Percentiles rank a stretch among this genome's conserved stretches.
phyloP scores from a whole-genome alignment of 2,113 vertebrate genomes.

The Mobula birostris region DNA sequence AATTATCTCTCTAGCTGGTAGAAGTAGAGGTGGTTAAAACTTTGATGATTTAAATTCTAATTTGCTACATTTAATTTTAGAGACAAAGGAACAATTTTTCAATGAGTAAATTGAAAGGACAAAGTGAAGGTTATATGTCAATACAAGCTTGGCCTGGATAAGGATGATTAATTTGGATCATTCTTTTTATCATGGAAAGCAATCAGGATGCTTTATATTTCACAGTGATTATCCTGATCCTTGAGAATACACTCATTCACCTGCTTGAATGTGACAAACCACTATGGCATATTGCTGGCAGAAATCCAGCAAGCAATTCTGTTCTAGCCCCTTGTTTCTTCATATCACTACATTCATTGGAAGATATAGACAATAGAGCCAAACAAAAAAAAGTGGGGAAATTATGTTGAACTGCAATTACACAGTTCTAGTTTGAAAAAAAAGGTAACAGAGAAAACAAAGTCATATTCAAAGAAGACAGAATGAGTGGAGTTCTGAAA shows the following conservation, averaged over 20 bases:
- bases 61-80: neutral
- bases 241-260: neutral
- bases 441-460: too few relatives aligned
- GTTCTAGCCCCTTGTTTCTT: neutral
- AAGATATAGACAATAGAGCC: too few relatives aligned
- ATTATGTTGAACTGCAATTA: too few relatives aligned
- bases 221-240: neutral
- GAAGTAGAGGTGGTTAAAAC: neutral
- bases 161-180: neutral
- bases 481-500: too few relatives aligned
- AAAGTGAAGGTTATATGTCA: neutral
- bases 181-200: neutral
- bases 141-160: neutral
- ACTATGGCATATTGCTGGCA: neutral
- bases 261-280: neutral
- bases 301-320: neutral
- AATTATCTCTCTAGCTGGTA: neutral
- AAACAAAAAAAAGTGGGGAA: neutral
- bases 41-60: neutral
- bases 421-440: too few relatives aligned
- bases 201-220: neutral
- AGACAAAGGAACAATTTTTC: slow-evolving; percentile 2
- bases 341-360: neutral
- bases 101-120: neutral
- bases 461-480: too few relatives aligned